phyloP scores from a whole-genome alignment of 37 sponge, comb jelly and placozoan genomes.

The Beroe forskalii region DNA sequence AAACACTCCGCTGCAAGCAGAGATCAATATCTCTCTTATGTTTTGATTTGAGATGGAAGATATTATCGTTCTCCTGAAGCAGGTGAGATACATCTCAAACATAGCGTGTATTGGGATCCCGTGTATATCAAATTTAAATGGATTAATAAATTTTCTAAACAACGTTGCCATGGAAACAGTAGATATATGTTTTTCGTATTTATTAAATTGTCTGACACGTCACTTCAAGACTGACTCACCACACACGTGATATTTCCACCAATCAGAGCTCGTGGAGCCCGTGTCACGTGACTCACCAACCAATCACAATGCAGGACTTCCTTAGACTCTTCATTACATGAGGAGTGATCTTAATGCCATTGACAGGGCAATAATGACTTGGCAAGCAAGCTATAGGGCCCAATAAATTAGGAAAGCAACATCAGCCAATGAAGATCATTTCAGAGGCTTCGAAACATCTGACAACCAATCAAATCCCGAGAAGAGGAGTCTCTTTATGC shows the following conservation, averaged over 20 bases:
- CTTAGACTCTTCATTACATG: background rate
- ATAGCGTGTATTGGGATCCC: background rate
- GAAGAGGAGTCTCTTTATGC: background rate
- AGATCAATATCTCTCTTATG: no score
- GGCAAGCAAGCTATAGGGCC: conserved; percentile 36
- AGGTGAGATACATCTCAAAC: no score
- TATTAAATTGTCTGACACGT: background rate
- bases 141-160: background rate
- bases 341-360: conserved; percentile 12
- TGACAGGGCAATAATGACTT: conserved; percentile 56
- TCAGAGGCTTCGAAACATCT: background rate
- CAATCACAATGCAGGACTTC: background rate
- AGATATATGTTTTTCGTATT: background rate
- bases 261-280: background rate
- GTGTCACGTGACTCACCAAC: background rate
- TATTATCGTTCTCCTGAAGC: no score
- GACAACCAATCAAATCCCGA: background rate
- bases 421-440: background rate
- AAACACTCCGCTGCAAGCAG: no score
- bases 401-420: background rate
- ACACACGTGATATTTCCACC: background rate
- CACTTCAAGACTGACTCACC: background rate
- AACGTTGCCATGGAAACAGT: background rate
- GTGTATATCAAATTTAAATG: background rate
- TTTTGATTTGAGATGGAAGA: no score